Evolutionary conservation across 1,140 invertebrate genomes (phyloP), one percentile per base, ranked within the genome.

Genomic region (Antheraea mylitta): DNA sequence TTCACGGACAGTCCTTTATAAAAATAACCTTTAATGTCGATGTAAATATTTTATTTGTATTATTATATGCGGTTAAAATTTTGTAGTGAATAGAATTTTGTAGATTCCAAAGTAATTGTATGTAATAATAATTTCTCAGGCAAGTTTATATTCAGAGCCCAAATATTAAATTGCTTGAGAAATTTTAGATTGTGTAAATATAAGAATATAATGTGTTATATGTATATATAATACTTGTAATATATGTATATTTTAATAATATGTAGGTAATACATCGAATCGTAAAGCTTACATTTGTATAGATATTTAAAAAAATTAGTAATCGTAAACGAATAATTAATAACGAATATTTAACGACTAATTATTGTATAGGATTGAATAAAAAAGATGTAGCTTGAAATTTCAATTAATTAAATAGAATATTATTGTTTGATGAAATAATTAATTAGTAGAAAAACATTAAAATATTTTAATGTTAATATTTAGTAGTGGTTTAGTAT

Each of bases 101-200:
- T 53, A 53, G 45, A 53, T 53, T 53, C 13, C 22, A 30, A 30
- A 30, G 11, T 7, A 42, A 9, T 42, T 42, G 8, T 8, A 42
- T 42, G 38, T 42, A 42, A 53, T 5, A 16, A 53, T 42, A 9
- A 53, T 53, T 53, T 53, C 45, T 53, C 45, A 53, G 16, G 16
- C 45, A 16, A 53, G 16, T 53, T 53, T 53, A 53, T 53, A 53
- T 53, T 53, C 11, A 53, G 45, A 53, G 45, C 45, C 45, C 45
- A 53, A 53, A 53, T 53, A 53, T 53, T 53, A 53, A 42, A 53
- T 53, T 53, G 45, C 16, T 53, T 53, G 45, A 53, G 45, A n/a
- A 53, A 53, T 53, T 11, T 53, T 6, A 53, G 9, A 13, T 5
- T 16, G 1, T 53, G 16, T 53, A 13, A 13, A 53, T 16, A 53